These are phyloP conservation scores for Agapetus fuscipes DNA, from an alignment of 2,888 invertebrate species.

Conservation along the genomic window DNA sequence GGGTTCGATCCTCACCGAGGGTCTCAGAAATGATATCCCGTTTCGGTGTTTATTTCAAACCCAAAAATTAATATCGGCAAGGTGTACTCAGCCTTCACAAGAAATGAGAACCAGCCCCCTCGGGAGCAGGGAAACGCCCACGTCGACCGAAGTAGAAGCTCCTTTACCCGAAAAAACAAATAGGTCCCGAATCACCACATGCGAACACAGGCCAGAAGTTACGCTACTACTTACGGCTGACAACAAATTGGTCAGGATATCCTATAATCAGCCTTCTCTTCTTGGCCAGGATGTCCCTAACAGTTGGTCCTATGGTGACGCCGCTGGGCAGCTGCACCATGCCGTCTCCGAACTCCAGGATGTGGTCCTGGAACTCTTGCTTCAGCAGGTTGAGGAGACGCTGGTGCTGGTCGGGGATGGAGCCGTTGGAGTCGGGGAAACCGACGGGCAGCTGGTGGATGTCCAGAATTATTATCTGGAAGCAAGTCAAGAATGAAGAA, in stretches of 20 bases:
- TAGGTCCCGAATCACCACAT: too few species aligned
- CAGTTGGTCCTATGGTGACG: constrained; percentile 37
- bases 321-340: constrained; percentile 33
- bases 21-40: too few species aligned
- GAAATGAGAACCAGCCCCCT: too few species aligned
- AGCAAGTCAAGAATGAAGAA: too few species aligned
- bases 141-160: too few species aligned
- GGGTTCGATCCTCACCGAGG: too few species aligned
- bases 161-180: too few species aligned
- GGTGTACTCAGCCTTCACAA: too few species aligned
- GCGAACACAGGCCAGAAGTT: too few species aligned
- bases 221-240: constrained; percentile 20
- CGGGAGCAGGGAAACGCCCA: too few species aligned
- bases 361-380: constrained; percentile 45
- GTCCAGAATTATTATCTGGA: constrained; percentile 61
- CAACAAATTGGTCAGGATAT: constrained; percentile 36
- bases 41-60: too few species aligned
- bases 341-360: constrained; percentile 34
- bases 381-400: constrained; percentile 46
- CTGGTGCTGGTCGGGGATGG: constrained; percentile 40
- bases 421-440: constrained; percentile 39
- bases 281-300: constrained; percentile 38
- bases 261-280: constrained; percentile 44
- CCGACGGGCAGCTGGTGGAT: constrained; percentile 74
- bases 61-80: too few species aligned